A percentile compares a stretch with the other conserved stretches of the same genome.
phyloP scores from a whole-genome alignment of 2,888 invertebrate genomes.

The Ptychoptera albimana region DNA sequence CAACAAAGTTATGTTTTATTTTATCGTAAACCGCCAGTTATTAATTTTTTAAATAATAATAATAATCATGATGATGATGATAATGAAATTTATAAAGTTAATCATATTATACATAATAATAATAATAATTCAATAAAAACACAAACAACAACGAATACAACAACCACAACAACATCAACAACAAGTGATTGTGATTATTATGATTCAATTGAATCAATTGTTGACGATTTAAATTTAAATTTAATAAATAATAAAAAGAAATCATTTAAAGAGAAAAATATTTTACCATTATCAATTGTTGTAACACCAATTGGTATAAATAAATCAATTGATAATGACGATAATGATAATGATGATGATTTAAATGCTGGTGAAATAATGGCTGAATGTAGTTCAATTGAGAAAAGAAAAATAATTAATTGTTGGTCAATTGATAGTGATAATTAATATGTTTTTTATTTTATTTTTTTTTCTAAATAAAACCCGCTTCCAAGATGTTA shows the following conservation, averaged over 20 bases:
- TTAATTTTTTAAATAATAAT: constrained; percentile 2
- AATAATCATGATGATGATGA: not conserved
- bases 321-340: not conserved
- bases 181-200: constrained; percentile 11
- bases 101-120: constrained; percentile 9
- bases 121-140: not conserved
- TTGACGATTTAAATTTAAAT: not conserved
- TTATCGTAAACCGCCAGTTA: constrained; percentile 5
- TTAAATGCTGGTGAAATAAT: constrained; percentile 12
- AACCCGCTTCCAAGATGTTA: too few species aligned
- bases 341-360: not conserved
- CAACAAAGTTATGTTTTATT: constrained; percentile 8
- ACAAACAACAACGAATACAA: constrained; percentile 4
- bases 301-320: constrained; percentile 4
- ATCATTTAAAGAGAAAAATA: constrained; percentile 4
- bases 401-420: constrained; percentile 7
- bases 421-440: constrained; percentile 13
- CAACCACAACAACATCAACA: constrained; percentile 3
- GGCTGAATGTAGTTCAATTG: constrained; percentile 11
- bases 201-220: constrained; percentile 13
- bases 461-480: too few species aligned
- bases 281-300: constrained; percentile 3
- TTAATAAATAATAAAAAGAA: constrained; percentile 1
- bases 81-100: constrained; percentile 12
- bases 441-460: not conserved